Conservation (phyloP, 2,113 vertebrate genomes). For the Psammodynastes pulverulentus region DNA sequence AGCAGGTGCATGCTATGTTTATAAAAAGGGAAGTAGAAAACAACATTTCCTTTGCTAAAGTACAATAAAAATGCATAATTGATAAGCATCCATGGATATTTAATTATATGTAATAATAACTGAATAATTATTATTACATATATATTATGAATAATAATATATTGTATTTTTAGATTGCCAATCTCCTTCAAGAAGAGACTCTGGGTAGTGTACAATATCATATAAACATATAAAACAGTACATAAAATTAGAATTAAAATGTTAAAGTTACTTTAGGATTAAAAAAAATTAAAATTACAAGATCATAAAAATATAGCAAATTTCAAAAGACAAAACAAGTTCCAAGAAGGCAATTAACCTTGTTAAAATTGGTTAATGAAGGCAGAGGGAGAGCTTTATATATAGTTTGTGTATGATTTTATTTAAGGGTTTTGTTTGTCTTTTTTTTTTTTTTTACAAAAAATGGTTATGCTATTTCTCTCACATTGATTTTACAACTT, state of each 20-base stretch:
- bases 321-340: neutral
- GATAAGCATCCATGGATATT: neutral
- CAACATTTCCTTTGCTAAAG: neutral
- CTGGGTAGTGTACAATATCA: neutral
- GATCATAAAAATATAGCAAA: neutral
- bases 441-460: neutral
- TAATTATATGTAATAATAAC: neutral
- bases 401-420: neutral
- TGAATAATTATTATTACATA: neutral
- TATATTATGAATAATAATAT: neutral
- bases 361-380: neutral
- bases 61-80: neutral
- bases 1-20: neutral
- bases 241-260: neutral
- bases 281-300: neutral
- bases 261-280: neutral
- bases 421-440: neutral
- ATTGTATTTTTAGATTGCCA: neutral
- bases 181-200: neutral
- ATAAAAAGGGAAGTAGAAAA: neutral
- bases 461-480: neutral
- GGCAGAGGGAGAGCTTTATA: neutral
- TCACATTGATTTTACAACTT: neutral
- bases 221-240: neutral
- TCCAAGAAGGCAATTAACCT: neutral